Base-by-base conservation (phyloP, 2,113 vertebrate genomes). In the Camelus bactrianus region DNA sequence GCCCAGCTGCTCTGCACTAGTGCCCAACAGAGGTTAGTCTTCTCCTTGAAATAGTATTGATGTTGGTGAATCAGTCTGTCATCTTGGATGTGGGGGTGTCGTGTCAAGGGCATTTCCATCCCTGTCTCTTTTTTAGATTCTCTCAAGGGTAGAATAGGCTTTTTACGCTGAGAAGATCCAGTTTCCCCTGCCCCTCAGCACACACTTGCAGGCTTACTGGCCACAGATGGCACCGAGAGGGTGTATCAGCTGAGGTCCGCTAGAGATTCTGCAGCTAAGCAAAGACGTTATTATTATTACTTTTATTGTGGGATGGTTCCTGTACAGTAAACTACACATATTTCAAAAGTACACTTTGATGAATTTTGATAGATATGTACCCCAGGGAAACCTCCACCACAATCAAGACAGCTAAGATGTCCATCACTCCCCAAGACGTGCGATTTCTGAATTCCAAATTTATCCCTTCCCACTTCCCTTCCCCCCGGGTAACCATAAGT, bases 101-200 rank as follows among this genome's bases (percentile, higher is more conserved):
- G 13, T 56, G 93, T 83, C 64, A 88, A 93, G 93, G 38, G 16
- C 20, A 15, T 58, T 91, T 93, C 75, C 30, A 16, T 86, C 70
- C 87, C 35, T 92, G n/a, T 30, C 89, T 80, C 87, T 46, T 38
- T 56, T 30, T 30, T 17, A 20, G n/a, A 10, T 5, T 30, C 73
- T 62, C 9, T 89, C 54, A 35, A n/a, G 64, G 22, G 42, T 58
- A n/a, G 4, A 48, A 26, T 77, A 42, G 76, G 32, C n/a, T 75
- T 96, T 94, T 46, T 46, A 38, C 1, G 86, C 64, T 20, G 65
- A 50, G 73, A 96, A 82, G 80, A 91, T 38, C 12, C 94, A 81
- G 7, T 35, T 5, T 60, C 26, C 32, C 15, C 22, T 42, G 64
- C 9, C 28, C 15, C 77, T 67, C 12, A 19, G n/a, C 12, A 52